Evolutionary conservation across 2,888 invertebrate species (phyloP), one percentile per base, ranked within the genome.

Genomic region (Chymomyza amoena): DNA sequence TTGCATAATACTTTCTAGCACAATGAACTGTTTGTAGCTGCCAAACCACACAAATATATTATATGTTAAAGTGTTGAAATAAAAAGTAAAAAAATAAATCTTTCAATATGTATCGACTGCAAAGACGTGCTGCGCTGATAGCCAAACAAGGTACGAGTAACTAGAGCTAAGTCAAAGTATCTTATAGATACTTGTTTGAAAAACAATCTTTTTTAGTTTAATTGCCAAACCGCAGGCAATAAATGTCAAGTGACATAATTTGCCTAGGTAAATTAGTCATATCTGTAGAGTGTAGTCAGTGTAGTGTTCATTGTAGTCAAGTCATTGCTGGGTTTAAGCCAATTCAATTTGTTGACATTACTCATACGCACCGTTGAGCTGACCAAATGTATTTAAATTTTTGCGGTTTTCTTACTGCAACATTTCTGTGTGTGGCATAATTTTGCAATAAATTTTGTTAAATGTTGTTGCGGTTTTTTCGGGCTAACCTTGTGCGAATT

Each of bases 101-200:
- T 25, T 25, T 25, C 75, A 79, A 59, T 76, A 91, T 91, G 90
- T 90, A 89, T 84, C 91, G 91, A 77, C 83, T 90, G 81, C 90
- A 91, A 79, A 81, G 91, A 81, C 78, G 83, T 54, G 85, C 90
- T 68, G 89, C 91, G 75, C 77, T 91, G 66, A 90, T 90, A 78
- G 87, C 90, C 81, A 90, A 91, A 83, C 87, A 90, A 91, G 90
- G 90, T 90, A 91, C 80, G 66, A 25, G 62, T 56, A 56, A 56
- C 56, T 56, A 56, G 20, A 56, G 15, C 20, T 45, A 13, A 56
- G 20, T n/a, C 56, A 56, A 56, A 20, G 16, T 56, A 56, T 10
- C 16, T 56, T n/a, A 10, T 45, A 6, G 10, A 4, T 45, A 45
- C 39, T 45, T 32, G 32, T 9, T 32, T 32, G 32, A 32, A 32